phyloP scores from a whole-genome alignment of 2,113 vertebrate genomes.

The Perca schrenkii region DNA sequence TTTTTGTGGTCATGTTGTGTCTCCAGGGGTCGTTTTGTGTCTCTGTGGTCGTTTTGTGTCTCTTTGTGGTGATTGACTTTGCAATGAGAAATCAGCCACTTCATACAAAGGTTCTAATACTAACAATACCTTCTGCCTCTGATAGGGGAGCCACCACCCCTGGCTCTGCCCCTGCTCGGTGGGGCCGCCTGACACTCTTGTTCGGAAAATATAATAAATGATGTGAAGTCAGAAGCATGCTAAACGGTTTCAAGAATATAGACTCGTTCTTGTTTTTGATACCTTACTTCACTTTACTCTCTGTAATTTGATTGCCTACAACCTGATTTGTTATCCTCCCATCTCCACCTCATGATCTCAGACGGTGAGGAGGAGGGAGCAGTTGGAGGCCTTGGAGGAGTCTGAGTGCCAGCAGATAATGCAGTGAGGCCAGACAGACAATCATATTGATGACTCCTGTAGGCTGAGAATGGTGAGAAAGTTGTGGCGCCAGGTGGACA shows the following conservation, averaged over 20 bases:
- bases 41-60: background rate
- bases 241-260: background rate
- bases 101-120: too few species aligned
- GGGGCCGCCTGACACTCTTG: background rate
- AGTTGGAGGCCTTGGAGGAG: slow-evolving; percentile 37
- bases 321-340: slow-evolving; percentile 40
- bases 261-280: background rate
- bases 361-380: background rate
- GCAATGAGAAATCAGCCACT: too few species aligned
- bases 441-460: slow-evolving; percentile 51
- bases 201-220: background rate
- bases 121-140: background rate
- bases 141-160: background rate
- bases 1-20: background rate
- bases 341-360: slow-evolving; percentile 21
- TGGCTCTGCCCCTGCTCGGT: background rate
- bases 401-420: slow-evolving; percentile 62
- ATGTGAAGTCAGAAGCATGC: background rate
- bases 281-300: background rate
- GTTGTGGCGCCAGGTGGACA: slow-evolving; percentile 56
- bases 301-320: slow-evolving; percentile 27
- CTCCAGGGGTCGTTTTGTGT: background rate
- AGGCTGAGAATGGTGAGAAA: slow-evolving; percentile 64
- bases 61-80: background rate
- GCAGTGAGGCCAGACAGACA: slow-evolving; percentile 53